phyloP scores from a whole-genome alignment of 1,140 invertebrate genomes.

The Sitobion miscanthi region DNA sequence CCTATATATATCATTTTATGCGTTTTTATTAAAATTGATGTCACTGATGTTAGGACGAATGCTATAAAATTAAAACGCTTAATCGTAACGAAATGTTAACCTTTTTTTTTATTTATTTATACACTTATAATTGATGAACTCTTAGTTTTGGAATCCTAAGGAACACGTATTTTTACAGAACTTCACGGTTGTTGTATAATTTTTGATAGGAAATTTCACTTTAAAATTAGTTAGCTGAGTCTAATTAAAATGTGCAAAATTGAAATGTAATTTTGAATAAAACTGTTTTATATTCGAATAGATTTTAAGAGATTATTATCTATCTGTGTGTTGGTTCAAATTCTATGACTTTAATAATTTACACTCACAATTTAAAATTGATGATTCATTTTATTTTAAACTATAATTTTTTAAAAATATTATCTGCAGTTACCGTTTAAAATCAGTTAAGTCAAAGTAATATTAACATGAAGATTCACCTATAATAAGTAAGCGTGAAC shows the following conservation, averaged over 20 bases:
- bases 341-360: neutral
- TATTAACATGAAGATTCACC: neutral
- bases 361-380: neutral
- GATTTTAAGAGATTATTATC: neutral
- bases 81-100: conserved; percentile 14
- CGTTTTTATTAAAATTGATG: neutral
- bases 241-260: neutral
- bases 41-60: neutral
- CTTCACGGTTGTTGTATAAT: neutral
- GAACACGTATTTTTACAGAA: neutral
- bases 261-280: neutral
- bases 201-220: neutral
- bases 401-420: neutral
- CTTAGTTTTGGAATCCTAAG: neutral
- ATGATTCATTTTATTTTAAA: neutral
- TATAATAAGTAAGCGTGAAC: neutral
- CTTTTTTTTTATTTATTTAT: neutral
- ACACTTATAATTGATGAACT: neutral
- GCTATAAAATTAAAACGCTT: conserved; percentile 32
- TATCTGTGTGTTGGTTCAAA: neutral
- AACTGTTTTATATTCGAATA: neutral
- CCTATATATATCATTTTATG: neutral
- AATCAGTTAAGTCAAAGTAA: neutral
- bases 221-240: neutral
- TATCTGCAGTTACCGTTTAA: neutral